Evolutionary conservation across 2,113 vertebrate species (phyloP).

Genomic region (Hyla sarda): DNA sequence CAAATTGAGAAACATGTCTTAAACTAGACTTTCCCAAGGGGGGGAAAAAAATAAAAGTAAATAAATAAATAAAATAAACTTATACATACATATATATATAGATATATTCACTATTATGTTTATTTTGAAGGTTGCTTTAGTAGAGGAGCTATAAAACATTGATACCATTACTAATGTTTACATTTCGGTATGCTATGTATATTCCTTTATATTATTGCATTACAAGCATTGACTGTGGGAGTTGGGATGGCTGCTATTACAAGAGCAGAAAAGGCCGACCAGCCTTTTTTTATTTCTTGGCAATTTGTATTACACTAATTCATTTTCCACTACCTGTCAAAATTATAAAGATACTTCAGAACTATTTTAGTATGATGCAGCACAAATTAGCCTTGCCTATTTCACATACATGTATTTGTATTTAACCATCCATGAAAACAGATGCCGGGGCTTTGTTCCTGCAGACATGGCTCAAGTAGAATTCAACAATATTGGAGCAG

Average conservation of each 20-base stretch:
- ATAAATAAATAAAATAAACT: no score
- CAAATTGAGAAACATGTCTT: constrained; percentile 1
- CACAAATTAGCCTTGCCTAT: constrained; percentile 45
- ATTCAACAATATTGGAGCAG: constrained; percentile 43
- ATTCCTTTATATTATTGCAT: neutral
- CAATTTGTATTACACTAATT: constrained; percentile 55
- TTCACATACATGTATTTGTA: constrained; percentile 50
- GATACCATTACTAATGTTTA: neutral
- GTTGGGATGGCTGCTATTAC: neutral
- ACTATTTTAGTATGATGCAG: constrained; percentile 27
- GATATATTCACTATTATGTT: neutral
- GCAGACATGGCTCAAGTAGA: constrained; percentile 44
- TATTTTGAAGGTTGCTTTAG: neutral
- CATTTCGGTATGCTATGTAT: neutral
- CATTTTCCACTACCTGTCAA: constrained; percentile 54
- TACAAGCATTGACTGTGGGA: neutral
- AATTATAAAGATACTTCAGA: constrained; percentile 43
- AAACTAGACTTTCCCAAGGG: neutral
- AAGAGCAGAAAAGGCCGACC: neutral
- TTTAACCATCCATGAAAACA: constrained; percentile 57
- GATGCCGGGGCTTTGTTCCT: constrained; percentile 48
- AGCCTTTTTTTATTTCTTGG: constrained; percentile 29
- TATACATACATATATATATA: no score
- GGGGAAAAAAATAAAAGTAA: no score
- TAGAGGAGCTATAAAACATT: no score